Base-by-base conservation (phyloP, 2,888 invertebrate genomes). In the Hemicrepidius hirtus region DNA sequence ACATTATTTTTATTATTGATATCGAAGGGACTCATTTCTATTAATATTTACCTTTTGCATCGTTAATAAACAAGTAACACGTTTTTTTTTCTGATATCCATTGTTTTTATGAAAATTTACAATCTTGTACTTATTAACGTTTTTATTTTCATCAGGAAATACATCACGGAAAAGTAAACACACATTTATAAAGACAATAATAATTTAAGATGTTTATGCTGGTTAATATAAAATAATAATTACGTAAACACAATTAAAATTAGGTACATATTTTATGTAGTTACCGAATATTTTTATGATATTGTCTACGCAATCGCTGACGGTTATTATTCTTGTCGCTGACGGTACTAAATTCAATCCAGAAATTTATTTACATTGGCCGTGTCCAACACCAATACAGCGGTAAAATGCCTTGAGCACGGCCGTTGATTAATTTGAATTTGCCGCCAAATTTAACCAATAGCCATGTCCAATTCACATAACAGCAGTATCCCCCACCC, bases 161-260 rank as follows among this genome's bases (percentile, higher is more conserved):
- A 18, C 0, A 1, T 10, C 46, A 16, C 20, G 20, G 9, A 16
- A 20, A 46, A 18, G 6, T 16, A 46, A 53, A 28, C 13, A 9
- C 53, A 28, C 28, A 53, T 24, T n/a, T 53, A 12, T 13, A 32
- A 53, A 0, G 28, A 3, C 32, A 28, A 53, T 32, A n/a, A 12
- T 24, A 50, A 46, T 9, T 46, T 20, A 6, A 5, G 16, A 46
- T 10, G 7, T 24, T 50, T 24, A 28, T n/a, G n/a, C 13, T 21
- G 4, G 12, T n/a, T 18, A 28, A 9, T 53, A 53, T 28, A 3
- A 28, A 53, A 53, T 28, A 53, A 49, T 53, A 53, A 53, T 53
- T 53, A 53, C 53, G 53, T 53, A 53, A 53, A 53, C 50, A 50
- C 53, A 53, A 53, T 53, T 32, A 53, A 53, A 24, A 53, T 44